phyloP scores from a whole-genome alignment of 2,888 invertebrate species.

The Diarsia dahlii region DNA sequence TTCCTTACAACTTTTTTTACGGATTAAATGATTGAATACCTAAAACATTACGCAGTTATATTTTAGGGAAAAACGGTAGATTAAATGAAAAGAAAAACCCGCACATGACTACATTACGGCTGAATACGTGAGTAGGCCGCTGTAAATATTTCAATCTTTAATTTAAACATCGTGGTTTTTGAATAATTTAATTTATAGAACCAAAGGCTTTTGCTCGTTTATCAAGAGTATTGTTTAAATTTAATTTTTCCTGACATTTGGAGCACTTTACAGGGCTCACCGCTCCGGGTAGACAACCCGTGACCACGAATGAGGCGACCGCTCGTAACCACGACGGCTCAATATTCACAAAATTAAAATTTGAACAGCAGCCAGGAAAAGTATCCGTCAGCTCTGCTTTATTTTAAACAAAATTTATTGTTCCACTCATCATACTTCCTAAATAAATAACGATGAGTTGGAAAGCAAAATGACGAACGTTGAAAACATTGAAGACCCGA shows the following conservation, averaged over 20 bases:
- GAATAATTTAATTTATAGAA: slow-evolving; percentile 23
- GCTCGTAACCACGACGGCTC: slow-evolving; percentile 48
- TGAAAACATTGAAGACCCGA: slow-evolving; percentile 4
- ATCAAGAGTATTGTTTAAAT: slow-evolving; percentile 52
- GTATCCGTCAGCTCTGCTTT: slow-evolving; percentile 40
- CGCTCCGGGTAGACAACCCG: slow-evolving; percentile 51
- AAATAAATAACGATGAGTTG: slow-evolving; percentile 21
- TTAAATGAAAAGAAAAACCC: not conserved
- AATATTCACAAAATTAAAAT: slow-evolving; percentile 59
- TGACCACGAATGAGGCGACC: slow-evolving; percentile 56
- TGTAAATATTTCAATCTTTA: slow-evolving; percentile 12
- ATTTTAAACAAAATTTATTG: slow-evolving; percentile 40
- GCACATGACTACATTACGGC: not conserved
- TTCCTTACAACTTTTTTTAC: not conserved
- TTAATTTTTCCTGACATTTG: slow-evolving; percentile 52
- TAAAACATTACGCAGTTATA: not conserved
- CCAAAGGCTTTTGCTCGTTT: slow-evolving; percentile 19
- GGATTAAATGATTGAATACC: slow-evolving; percentile 4
- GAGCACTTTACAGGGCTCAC: slow-evolving; percentile 42
- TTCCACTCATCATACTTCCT: slow-evolving; percentile 9
- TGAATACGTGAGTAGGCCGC: slow-evolving; percentile 1
- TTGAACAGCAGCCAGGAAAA: slow-evolving; percentile 30
- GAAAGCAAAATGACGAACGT: not conserved
- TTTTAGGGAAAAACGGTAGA: not conserved
- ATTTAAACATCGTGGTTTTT: slow-evolving; percentile 18